Percentiles rank a stretch among this genome's conserved stretches.
phyloP scores from a whole-genome alignment of 64 coral and sea anemone genomes.

The Dendrophyllia cribrosa region DNA sequence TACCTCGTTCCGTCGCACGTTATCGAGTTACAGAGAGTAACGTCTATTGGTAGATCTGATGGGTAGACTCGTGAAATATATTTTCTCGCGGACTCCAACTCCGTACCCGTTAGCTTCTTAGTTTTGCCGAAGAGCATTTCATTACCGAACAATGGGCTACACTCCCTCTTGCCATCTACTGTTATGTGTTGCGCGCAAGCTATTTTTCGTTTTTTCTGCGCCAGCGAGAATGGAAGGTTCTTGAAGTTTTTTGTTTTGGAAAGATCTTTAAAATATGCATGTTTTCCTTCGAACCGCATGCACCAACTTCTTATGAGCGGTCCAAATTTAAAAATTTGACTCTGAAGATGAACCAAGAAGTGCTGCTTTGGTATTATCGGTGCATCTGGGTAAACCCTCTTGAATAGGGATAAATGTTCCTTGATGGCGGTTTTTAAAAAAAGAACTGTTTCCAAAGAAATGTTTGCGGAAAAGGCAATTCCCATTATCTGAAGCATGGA shows the following conservation, averaged over 20 bases:
- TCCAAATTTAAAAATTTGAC: constrained; percentile 16
- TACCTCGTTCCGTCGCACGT: constrained; percentile 23
- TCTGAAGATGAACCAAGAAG: constrained; percentile 31
- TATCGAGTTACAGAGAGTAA: background rate
- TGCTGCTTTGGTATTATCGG: constrained; percentile 54
- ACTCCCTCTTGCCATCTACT: background rate
- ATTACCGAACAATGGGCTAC: constrained; percentile 2
- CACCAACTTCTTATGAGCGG: constrained; percentile 15
- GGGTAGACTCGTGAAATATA: background rate
- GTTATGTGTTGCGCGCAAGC: background rate
- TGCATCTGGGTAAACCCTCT: constrained; percentile 1
- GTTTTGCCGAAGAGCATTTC: background rate
- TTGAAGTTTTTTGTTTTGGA: constrained; percentile 34
- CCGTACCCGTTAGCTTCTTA: background rate
- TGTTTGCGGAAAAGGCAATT: background rate
- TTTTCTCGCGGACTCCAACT: background rate
- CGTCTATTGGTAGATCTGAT: background rate
- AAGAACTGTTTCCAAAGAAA: background rate
- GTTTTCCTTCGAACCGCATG: constrained; percentile 34
- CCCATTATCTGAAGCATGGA: constrained; percentile 8
- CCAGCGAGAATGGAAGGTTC: constrained; percentile 23
- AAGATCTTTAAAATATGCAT: constrained; percentile 51
- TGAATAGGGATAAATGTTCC: constrained; percentile 32
- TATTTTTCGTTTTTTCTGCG: constrained; percentile 2
- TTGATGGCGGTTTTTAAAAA: constrained; percentile 49